Base-by-base conservation (phyloP, 2,888 invertebrate species). In the Heliconius sara region DNA sequence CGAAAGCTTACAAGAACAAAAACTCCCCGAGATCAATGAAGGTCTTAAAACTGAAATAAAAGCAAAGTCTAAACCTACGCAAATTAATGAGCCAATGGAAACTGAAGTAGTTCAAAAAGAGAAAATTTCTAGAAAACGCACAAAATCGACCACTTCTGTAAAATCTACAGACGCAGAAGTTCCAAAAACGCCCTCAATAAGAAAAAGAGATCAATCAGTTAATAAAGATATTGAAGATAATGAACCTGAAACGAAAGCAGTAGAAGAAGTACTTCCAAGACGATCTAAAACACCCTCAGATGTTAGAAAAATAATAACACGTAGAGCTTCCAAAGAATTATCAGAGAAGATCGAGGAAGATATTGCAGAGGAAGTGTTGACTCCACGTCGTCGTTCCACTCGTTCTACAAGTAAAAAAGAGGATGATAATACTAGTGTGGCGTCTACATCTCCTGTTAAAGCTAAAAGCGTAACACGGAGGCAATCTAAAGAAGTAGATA, bases 321-420 rank as follows among this genome's bases (percentile, higher is more conserved):
- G 94, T 79, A 88, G 93, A 0, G 90, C 91, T n/a, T 94, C 95
- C 0, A 90, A 88, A 82, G 95, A 95, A 82, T 85, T 93, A 79
- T 86, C 88, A 0, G 92, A 89, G 60, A 90, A 87, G 75, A 76
- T 86, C 1, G 91, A 92, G 25, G 91, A 92, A 63, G 88, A 89
- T 2, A 25, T 80, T 10, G 79, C 87, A 6, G 91, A 93, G 19
- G 92, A 91, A 39, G 87, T 85, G 5, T 75, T 85, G 5, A 94
- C 93, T 2, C 94, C 95, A 0, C 91, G 87, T 79, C 87, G 91
- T 60, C 86, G 92, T 2, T 84, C 88, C 1, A 84, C 85, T 27
- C 88, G 92, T 52, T 84, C 88, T 68, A 86, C 84, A 75, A 90
- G 89, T 76, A 92, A 88, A 68, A 91, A 89, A 60, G 82, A 89